phyloP scores from a whole-genome alignment of 2,797 vertebrate species.

The Propithecus deckenii region DNA sequence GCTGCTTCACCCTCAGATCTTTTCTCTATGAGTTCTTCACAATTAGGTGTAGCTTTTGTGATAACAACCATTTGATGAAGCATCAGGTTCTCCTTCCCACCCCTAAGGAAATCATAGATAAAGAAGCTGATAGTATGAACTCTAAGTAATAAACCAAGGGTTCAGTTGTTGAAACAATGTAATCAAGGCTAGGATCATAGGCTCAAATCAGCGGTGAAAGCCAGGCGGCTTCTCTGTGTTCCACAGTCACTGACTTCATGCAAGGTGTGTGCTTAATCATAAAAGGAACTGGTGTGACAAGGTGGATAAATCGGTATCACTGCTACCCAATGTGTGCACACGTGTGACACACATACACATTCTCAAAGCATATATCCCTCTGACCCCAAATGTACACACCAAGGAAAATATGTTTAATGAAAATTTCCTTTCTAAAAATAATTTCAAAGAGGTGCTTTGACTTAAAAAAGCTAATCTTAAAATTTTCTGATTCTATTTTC shows the following conservation, averaged over 20 bases:
- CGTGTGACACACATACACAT: not conserved
- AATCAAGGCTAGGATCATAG: not conserved
- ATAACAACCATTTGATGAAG: not conserved
- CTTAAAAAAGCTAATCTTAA: conserved; percentile 30
- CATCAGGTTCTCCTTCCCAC: not conserved
- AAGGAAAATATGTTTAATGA: not conserved
- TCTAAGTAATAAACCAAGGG: not conserved
- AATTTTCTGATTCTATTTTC: not conserved
- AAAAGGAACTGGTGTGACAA: not conserved
- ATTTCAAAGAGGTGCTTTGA: conserved; percentile 37
- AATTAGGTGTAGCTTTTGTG: not conserved
- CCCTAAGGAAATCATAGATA: not conserved
- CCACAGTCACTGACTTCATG: not conserved
- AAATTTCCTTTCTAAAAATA: conserved; percentile 35
- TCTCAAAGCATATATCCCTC: not conserved
- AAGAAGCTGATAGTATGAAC: not conserved
- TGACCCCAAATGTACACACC: conserved; percentile 6
- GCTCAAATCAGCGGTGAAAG: not conserved
- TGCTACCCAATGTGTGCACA: not conserved
- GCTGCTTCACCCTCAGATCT: not conserved
- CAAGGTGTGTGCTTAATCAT: not conserved
- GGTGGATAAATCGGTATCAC: not conserved
- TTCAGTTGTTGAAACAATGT: not conserved
- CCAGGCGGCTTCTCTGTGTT: not conserved
- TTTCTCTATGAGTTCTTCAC: not conserved